phyloP scores from a whole-genome alignment of 2,888 invertebrate species.

The Drosophila incognita region DNA sequence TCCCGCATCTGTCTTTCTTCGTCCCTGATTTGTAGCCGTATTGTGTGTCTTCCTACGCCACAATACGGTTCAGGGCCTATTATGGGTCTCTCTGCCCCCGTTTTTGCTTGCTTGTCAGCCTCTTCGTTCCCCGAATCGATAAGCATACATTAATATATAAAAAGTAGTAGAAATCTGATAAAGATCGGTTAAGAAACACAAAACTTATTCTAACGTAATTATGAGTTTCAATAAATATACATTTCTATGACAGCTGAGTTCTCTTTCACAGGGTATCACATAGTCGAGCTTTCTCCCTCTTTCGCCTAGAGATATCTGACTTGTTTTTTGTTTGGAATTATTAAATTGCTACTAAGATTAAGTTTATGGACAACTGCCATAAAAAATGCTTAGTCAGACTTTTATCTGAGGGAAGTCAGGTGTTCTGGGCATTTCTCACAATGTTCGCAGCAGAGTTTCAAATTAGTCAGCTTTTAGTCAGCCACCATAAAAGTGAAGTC shows the following conservation, averaged over 20 bases:
- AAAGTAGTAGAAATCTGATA: too few relatives aligned
- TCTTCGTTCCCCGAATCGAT: background rate
- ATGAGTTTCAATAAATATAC: background rate
- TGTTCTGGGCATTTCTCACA: conserved; percentile 27
- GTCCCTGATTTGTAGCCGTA: too few relatives aligned
- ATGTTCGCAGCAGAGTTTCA: background rate
- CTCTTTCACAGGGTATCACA: background rate
- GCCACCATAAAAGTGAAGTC: conserved; percentile 35
- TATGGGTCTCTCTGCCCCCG: too few relatives aligned
- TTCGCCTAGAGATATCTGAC: background rate
- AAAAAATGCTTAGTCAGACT: conserved; percentile 14
- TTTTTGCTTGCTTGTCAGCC: too few relatives aligned
- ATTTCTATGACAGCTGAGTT: background rate
- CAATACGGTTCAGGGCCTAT: too few relatives aligned
- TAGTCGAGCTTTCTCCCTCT: background rate
- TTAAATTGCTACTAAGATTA: conserved; percentile 40
- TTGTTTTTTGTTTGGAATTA: conserved; percentile 13
- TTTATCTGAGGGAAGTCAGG: conserved; percentile 26
- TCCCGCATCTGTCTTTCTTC: too few relatives aligned
- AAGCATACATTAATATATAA: background rate
- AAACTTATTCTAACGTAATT: too few relatives aligned
- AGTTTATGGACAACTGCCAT: conserved; percentile 36
- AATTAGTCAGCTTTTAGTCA: background rate
- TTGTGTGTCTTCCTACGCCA: too few relatives aligned
- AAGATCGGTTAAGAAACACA: too few relatives aligned